Evolutionary conservation across 2,888 invertebrate genomes (phyloP).

Genomic region (Archips xylosteana): DNA sequence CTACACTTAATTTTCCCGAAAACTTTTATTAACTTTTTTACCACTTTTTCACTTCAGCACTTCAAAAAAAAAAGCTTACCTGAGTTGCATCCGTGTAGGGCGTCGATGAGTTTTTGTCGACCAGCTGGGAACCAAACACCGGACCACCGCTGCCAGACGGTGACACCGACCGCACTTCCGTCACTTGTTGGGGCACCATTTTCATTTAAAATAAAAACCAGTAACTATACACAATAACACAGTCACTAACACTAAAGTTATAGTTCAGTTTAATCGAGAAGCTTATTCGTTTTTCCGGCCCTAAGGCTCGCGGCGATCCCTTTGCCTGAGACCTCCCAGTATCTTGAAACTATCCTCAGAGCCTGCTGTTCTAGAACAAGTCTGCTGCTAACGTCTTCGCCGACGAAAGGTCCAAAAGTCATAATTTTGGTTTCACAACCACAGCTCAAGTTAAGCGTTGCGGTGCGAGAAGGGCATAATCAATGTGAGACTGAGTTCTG

Average conservation of each 20-base stretch:
- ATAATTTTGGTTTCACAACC: constrained; percentile 82
- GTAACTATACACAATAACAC: constrained; percentile 61
- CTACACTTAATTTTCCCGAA: constrained; percentile 11
- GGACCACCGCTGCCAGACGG: constrained; percentile 88
- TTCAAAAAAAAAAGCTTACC: constrained; percentile 87
- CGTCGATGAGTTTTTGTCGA: constrained; percentile 95
- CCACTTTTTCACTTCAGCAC: constrained; percentile 37
- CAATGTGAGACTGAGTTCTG: constrained; percentile 56
- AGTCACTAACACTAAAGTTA: constrained; percentile 74
- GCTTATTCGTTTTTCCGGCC: constrained; percentile 69
- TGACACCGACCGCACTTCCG: constrained; percentile 85
- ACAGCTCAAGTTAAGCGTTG: constrained; percentile 76
- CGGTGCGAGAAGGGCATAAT: constrained; percentile 80
- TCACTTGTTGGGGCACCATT: constrained; percentile 92
- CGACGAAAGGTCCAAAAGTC: constrained; percentile 82
- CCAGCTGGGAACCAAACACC: constrained; percentile 95
- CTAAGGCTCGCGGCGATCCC: constrained; percentile 77
- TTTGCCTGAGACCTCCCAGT: constrained; percentile 78
- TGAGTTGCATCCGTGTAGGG: constrained; percentile 99
- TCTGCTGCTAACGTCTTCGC: constrained; percentile 80
- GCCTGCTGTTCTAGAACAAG: constrained; percentile 75
- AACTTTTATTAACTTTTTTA: constrained; percentile 12
- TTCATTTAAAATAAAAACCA: constrained; percentile 64
- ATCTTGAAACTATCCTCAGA: constrained; percentile 63
- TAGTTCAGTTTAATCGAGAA: constrained; percentile 63